Evolutionary conservation across 1,140 invertebrate genomes (phyloP).

Genomic region (Patella vulgata): DNA sequence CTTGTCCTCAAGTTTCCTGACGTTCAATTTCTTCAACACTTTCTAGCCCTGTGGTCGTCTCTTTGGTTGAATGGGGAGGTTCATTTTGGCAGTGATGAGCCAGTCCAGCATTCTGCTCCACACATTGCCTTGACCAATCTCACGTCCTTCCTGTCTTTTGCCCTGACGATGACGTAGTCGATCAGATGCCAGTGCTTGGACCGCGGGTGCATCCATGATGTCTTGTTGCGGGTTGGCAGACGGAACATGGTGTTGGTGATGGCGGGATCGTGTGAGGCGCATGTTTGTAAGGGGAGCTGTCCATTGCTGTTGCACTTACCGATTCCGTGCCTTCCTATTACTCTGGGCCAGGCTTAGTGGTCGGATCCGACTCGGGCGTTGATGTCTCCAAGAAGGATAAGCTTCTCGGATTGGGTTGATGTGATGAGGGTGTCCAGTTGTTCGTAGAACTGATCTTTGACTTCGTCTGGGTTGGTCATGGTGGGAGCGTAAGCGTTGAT

Average conservation of each 20-base stretch:
- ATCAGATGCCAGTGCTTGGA: conserved; percentile 32
- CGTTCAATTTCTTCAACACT: no score
- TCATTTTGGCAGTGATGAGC: no score
- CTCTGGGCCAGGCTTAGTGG: conserved; percentile 4
- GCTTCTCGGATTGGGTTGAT: conserved; percentile 1
- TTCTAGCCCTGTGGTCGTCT: no score
- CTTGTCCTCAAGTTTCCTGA: no score
- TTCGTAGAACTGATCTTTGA: neutral
- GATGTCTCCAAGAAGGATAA: conserved; percentile 17
- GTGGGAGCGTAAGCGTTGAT: conserved; percentile 28
- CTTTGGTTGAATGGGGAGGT: no score
- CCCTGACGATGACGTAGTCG: conserved; percentile 30
- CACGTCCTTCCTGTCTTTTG: conserved; percentile 13
- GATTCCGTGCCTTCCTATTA: conserved; percentile 15
- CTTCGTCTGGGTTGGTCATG: conserved; percentile 25
- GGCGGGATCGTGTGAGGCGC: conserved; percentile 10
- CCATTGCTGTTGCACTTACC: conserved; percentile 24
- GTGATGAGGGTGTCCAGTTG: no score
- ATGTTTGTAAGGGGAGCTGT: conserved; percentile 32
- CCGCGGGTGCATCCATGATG: conserved; percentile 25
- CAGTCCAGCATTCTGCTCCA: conserved; percentile 37
- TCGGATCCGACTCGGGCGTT: conserved; percentile 12
- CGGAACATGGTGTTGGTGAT: conserved; percentile 35
- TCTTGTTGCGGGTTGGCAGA: conserved; percentile 22
- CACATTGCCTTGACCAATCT: conserved; percentile 22